Percentiles rank a stretch among this genome's conserved stretches.
phyloP scores from a whole-genome alignment of 92 coral and sea anemone species.

The Paragorgia papillata region DNA sequence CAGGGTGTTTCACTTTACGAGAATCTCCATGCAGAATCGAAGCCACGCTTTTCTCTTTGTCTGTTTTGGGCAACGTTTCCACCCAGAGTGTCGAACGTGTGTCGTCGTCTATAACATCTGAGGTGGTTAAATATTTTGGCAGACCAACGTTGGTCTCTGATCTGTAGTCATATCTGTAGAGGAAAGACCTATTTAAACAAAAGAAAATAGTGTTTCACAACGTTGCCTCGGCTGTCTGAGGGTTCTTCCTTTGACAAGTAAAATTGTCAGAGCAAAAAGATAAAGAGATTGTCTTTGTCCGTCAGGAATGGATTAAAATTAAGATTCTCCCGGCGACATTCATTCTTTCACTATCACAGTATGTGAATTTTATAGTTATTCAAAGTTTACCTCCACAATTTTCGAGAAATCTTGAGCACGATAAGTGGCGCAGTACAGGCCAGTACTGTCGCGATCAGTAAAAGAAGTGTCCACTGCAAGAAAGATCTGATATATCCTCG shows the following conservation, averaged over 20 bases:
- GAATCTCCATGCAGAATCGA: neutral
- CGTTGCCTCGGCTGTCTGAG: too few relatives aligned
- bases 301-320: too few relatives aligned
- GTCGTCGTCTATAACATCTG: constrained; percentile 24
- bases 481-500: constrained; percentile 26
- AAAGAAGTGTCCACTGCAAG: constrained; percentile 25
- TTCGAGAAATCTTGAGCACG: constrained; percentile 13
- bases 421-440: constrained; percentile 5
- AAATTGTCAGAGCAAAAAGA: too few relatives aligned
- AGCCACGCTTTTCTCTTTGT: neutral
- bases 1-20: neutral
- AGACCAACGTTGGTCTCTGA: constrained; percentile 16
- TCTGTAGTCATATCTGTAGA: constrained; percentile 34
- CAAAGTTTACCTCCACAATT: constrained; percentile 39
- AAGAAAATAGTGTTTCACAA: neutral
- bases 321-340: too few relatives aligned
- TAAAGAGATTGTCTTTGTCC: too few relatives aligned
- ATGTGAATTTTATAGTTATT: too few relatives aligned
- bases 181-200: constrained; percentile 29
- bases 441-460: neutral
- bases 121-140: constrained; percentile 2
- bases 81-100: constrained; percentile 2
- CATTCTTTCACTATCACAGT: too few relatives aligned
- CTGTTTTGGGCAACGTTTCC: constrained; percentile 4
- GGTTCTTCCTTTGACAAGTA: too few relatives aligned